Evolutionary conservation across 2,888 invertebrate species (phyloP).

Genomic region (Neoaliturus tenellus): DNA sequence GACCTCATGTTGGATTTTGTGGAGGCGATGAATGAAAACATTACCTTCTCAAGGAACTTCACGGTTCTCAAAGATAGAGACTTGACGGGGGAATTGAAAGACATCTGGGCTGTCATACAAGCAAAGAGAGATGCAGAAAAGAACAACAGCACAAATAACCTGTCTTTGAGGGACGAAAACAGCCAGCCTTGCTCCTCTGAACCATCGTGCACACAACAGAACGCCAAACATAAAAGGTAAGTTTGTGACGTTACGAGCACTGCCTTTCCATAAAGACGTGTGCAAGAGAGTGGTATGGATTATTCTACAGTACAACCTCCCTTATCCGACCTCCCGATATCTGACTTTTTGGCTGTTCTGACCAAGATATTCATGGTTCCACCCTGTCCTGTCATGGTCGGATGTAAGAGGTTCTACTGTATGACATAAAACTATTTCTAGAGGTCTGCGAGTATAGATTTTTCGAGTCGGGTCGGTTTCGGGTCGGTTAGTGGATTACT

Average conservation of each 20-base stretch:
- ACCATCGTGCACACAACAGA: background rate
- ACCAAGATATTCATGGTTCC: too few relatives aligned
- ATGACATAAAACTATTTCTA: too few relatives aligned
- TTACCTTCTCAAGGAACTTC: constrained; percentile 76
- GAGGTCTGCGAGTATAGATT: too few relatives aligned
- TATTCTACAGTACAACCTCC: too few relatives aligned
- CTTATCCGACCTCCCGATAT: too few relatives aligned
- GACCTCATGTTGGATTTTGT: constrained; percentile 83
- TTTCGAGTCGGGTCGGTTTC: too few relatives aligned
- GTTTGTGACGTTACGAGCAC: background rate
- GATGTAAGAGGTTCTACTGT: too few relatives aligned
- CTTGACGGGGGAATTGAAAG: constrained; percentile 83
- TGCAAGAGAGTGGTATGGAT: too few relatives aligned
- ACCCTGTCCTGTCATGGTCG: too few relatives aligned
- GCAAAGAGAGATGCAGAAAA: constrained; percentile 75
- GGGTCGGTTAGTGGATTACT: too few relatives aligned
- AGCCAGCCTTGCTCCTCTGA: constrained; percentile 43
- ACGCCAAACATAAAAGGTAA: constrained; percentile 46
- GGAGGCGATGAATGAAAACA: constrained; percentile 82
- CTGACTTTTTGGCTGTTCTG: too few relatives aligned
- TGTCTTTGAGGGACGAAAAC: constrained; percentile 52
- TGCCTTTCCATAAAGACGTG: too few relatives aligned
- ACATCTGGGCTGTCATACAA: constrained; percentile 84
- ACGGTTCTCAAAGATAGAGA: constrained; percentile 81
- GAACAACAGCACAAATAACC: constrained; percentile 33